Evolutionary conservation across 2,888 invertebrate genomes (phyloP).

Genomic region (Ormyrus nitidulus): DNA sequence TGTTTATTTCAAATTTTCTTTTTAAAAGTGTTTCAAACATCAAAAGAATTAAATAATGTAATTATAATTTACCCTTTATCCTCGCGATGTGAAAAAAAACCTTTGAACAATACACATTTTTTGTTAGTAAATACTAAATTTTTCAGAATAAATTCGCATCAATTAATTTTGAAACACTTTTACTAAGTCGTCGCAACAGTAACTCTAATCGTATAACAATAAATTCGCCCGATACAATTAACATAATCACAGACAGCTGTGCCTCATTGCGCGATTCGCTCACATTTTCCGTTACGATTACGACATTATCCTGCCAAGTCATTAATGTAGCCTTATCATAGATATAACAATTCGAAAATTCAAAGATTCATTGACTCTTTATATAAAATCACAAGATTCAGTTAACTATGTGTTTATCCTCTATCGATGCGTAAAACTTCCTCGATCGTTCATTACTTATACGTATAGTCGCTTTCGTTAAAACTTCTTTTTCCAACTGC

Average conservation of each 20-base stretch:
- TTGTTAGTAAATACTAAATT: too few species aligned
- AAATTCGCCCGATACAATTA: slow-evolving; percentile 22
- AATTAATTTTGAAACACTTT: slow-evolving; percentile 12
- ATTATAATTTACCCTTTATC: not conserved
- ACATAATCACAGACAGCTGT: slow-evolving; percentile 42
- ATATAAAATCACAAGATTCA: slow-evolving; percentile 46
- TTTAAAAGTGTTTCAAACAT: slow-evolving; percentile 4
- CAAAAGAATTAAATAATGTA: not conserved
- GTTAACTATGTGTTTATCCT: slow-evolving; percentile 10
- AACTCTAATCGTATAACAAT: slow-evolving; percentile 18
- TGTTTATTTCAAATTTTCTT: not conserved
- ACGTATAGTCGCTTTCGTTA: slow-evolving; percentile 6
- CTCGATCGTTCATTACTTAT: slow-evolving; percentile 17
- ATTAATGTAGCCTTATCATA: slow-evolving; percentile 20
- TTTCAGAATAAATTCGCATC: not conserved
- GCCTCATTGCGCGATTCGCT: slow-evolving; percentile 1
- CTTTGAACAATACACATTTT: not conserved
- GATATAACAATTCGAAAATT: slow-evolving; percentile 40
- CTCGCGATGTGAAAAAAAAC: not conserved
- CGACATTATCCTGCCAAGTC: not conserved
- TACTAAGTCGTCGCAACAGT: slow-evolving; percentile 7
- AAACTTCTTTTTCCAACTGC: not conserved
- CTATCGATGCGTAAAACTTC: slow-evolving; percentile 23
- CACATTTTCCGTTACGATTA: not conserved
- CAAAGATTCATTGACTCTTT: slow-evolving; percentile 38